Evolutionary conservation across 2,113 vertebrate genomes (phyloP).

Genomic region (Anolis sagrei): DNA sequence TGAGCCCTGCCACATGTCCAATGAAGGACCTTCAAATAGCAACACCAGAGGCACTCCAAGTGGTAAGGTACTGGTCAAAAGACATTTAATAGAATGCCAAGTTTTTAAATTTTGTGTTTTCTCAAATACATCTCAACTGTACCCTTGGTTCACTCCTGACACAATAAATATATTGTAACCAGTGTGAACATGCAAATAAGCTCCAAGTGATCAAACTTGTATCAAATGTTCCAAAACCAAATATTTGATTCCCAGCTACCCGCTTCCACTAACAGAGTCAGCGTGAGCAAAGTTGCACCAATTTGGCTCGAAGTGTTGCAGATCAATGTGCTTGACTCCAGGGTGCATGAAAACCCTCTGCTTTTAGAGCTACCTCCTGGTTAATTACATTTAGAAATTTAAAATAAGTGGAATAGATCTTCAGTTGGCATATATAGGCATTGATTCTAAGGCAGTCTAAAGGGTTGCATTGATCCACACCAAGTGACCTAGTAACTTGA

Average conservation of each 20-base stretch:
- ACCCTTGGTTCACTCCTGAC: too few species aligned
- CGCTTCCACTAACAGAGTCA: background rate
- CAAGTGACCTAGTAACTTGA: constrained; percentile 44
- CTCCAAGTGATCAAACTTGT: background rate
- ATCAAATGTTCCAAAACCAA: background rate
- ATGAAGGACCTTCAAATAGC: too few species aligned
- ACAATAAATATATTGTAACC: too few species aligned
- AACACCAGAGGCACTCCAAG: too few species aligned
- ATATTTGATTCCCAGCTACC: background rate
- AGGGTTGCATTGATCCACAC: constrained; percentile 57
- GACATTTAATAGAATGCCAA: too few species aligned
- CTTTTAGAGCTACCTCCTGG: background rate
- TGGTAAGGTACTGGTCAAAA: too few species aligned
- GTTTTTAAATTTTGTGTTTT: too few species aligned
- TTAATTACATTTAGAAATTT: constrained; percentile 48
- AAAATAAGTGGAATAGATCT: constrained; percentile 48
- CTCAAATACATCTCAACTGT: too few species aligned
- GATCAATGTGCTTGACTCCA: background rate
- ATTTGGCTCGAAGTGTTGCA: constrained; percentile 34
- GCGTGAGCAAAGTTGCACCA: constrained; percentile 27
- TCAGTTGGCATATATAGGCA: constrained; percentile 45
- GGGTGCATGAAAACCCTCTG: constrained; percentile 14
- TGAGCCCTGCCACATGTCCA: too few species aligned
- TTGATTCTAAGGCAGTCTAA: constrained; percentile 47
- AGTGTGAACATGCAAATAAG: background rate